These are phyloP conservation scores for Pterobdella sp. DNA, from an alignment of 2,888 invertebrate species.

Conservation along the genomic window DNA sequence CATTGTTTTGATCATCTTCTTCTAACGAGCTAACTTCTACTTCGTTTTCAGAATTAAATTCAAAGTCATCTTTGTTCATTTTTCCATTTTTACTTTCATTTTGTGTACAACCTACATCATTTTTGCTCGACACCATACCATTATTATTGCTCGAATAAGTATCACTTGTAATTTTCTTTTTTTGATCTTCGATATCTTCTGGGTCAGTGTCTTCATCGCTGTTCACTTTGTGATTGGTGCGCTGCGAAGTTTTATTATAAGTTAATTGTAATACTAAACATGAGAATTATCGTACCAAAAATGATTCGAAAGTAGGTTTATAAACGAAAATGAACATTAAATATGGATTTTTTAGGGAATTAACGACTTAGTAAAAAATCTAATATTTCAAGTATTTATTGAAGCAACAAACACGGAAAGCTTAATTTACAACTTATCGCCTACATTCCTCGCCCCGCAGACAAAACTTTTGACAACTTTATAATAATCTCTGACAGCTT, in stretches of 20 bases:
- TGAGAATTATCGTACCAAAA: no score
- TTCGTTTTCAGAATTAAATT: not conserved
- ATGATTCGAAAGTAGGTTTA: not conserved
- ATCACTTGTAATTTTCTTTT: no score
- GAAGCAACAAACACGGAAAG: not conserved
- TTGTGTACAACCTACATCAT: not conserved
- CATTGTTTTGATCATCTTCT: not conserved
- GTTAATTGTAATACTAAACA: no score
- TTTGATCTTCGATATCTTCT: not conserved
- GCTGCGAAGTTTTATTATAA: not conserved
- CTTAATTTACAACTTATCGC: not conserved
- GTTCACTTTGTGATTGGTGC: not conserved
- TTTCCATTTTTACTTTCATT: not conserved
- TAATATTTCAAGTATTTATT: not conserved
- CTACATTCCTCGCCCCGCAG: not conserved
- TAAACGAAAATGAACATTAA: not conserved
- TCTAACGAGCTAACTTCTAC: not conserved
- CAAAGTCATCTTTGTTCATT: not conserved
- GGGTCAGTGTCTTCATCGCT: constrained; percentile 5
- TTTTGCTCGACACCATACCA: no score
- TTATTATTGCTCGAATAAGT: no score
- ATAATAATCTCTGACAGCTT: not conserved
- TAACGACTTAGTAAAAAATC: not conserved
- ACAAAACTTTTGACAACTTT: constrained; percentile 2
- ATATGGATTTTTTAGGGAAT: not conserved